Evolutionary conservation across 2,797 vertebrate species (phyloP).

Genomic region (Rhinatrema bivittatum): DNA sequence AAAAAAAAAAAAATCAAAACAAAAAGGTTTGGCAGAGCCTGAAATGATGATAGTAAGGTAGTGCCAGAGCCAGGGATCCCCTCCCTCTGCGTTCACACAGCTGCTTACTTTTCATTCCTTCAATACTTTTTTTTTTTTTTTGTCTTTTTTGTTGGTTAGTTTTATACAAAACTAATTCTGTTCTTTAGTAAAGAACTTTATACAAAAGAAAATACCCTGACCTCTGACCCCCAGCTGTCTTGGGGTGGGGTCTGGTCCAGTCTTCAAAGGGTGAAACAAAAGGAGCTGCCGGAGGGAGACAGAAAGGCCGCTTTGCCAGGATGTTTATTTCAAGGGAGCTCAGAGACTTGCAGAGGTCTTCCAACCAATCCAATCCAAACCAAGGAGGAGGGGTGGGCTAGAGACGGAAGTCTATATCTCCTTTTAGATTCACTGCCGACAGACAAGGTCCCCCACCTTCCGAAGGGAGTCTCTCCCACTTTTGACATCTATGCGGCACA

Average conservation of each 20-base stretch:
- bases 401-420: no score
- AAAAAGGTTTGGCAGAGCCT: no score
- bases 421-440: conserved; percentile 31
- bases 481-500: conserved; percentile 12
- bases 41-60: conserved; percentile 47
- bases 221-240: no score
- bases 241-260: background rate
- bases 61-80: no score
- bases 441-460: conserved; percentile 45
- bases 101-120: no score
- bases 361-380: background rate
- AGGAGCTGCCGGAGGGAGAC: background rate
- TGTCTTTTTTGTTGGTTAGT: conserved; percentile 28
- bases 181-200: conserved; percentile 72
- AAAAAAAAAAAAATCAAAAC: no score
- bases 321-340: background rate
- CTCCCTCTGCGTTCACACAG: conserved; percentile 52
- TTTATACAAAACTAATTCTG: conserved; percentile 74
- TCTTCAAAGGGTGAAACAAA: background rate
- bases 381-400: background rate
- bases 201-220: conserved; percentile 72
- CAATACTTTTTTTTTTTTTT: conserved; percentile 19
- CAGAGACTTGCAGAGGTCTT: background rate
- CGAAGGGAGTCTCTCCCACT: conserved; percentile 20
- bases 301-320: background rate